These are phyloP conservation scores for Buceros bicornis DNA, from an alignment of 2,797 vertebrate species.

Conservation along the genomic window DNA sequence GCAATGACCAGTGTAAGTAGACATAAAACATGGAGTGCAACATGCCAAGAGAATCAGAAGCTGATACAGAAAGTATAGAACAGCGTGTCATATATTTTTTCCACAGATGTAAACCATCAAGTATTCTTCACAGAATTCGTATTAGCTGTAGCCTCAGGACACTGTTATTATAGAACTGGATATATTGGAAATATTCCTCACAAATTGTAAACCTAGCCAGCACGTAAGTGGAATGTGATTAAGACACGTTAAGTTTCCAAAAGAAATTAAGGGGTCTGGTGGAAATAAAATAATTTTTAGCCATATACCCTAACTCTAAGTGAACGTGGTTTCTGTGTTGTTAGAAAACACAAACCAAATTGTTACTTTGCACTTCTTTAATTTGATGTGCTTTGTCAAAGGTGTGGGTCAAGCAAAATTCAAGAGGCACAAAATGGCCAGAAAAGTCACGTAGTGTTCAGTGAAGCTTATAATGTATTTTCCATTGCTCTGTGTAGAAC, in stretches of 20 bases:
- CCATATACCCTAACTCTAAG: not conserved
- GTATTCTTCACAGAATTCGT: not conserved
- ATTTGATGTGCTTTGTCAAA: slow-evolving; percentile 35
- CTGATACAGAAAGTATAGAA: not conserved
- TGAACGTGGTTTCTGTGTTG: not conserved
- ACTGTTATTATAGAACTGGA: not conserved
- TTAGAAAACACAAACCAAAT: slow-evolving; percentile 1
- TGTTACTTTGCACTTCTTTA: slow-evolving; percentile 6
- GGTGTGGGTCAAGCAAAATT: not conserved
- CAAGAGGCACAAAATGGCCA: not conserved
- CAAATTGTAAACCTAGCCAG: not conserved
- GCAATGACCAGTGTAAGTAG: not conserved
- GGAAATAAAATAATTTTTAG: slow-evolving; percentile 2
- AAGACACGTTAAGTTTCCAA: not conserved
- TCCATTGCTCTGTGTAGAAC: slow-evolving; percentile 17
- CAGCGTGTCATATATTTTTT: not conserved
- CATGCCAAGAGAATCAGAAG: not conserved
- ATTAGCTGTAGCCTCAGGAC: not conserved
- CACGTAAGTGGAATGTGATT: not conserved
- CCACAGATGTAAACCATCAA: not conserved
- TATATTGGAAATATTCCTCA: not conserved
- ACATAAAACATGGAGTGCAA: not conserved
- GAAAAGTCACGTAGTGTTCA: not conserved
- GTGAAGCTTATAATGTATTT: slow-evolving; percentile 28
- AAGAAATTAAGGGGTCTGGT: not conserved